Percentiles rank a stretch among this genome's conserved stretches.
Conservation (phyloP, 2,888 invertebrate species). For the Acholoe squamosa region DNA sequence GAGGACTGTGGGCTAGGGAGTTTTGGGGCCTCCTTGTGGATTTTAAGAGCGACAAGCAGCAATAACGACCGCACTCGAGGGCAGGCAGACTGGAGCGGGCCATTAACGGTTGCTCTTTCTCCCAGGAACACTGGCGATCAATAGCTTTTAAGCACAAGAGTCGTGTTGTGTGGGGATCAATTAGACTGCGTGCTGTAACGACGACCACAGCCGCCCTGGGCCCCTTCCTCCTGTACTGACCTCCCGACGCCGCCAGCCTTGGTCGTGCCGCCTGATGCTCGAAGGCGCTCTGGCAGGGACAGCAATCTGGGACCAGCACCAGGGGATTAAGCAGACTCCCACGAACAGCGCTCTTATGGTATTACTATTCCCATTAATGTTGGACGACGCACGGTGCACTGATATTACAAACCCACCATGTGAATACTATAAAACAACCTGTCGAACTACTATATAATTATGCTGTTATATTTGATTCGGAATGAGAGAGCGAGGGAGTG, state of each 20-base stretch:
- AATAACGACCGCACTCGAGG: constrained; percentile 47
- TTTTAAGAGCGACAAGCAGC: constrained; percentile 54
- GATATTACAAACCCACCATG: not conserved
- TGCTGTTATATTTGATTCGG: not conserved
- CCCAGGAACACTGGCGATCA: constrained; percentile 53
- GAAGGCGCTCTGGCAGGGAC: constrained; percentile 22
- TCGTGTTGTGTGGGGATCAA: constrained; percentile 62
- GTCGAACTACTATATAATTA: not conserved
- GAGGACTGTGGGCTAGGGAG: not conserved
- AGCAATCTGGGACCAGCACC: not conserved
- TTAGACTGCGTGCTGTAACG: constrained; percentile 43
- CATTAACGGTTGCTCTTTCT: constrained; percentile 61
- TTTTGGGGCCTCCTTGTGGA: constrained; percentile 23
- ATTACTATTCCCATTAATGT: not conserved
- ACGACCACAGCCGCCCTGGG: not conserved
- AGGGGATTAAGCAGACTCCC: constrained; percentile 5
- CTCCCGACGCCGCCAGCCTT: constrained; percentile 39
- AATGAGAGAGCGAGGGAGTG: not conserved
- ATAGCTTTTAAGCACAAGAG: constrained; percentile 62
- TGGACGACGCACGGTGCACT: not conserved
- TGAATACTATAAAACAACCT: not conserved
- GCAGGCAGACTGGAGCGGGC: constrained; percentile 18
- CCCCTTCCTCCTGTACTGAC: constrained; percentile 28
- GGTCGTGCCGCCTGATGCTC: constrained; percentile 16
- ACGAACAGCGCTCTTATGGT: constrained; percentile 8